Evolutionary conservation across 2,888 invertebrate species (phyloP).

Genomic region (Hirtodrosophila cameraria): DNA sequence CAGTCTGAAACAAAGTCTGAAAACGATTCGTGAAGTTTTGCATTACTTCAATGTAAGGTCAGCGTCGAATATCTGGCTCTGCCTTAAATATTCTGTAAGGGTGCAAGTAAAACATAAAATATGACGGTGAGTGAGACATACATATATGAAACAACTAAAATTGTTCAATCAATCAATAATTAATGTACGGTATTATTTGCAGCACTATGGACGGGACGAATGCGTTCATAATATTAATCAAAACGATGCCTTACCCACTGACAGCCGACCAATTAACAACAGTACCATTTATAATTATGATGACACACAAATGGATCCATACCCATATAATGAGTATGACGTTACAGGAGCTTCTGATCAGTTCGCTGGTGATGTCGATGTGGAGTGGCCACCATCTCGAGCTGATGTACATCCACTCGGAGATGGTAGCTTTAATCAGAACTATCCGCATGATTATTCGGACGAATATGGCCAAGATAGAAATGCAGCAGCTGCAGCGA

Average conservation of each 20-base stretch:
- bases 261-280: slow-evolving; percentile 88
- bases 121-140: slow-evolving; percentile 49
- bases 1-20: slow-evolving; percentile 10
- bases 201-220: slow-evolving; percentile 81
- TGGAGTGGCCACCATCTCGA: slow-evolving; percentile 16
- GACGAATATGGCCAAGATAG: slow-evolving; percentile 23
- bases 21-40: slow-evolving; percentile 1
- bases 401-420: slow-evolving; percentile 4
- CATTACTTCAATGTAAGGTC: slow-evolving; percentile 20
- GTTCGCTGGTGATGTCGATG: slow-evolving; percentile 3
- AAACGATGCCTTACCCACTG: slow-evolving; percentile 90
- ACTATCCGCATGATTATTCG: slow-evolving; percentile 33
- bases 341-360: slow-evolving; percentile 2
- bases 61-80: slow-evolving; percentile 5
- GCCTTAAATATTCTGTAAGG: slow-evolving; percentile 2
- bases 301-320: slow-evolving; percentile 29
- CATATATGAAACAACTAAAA: background rate
- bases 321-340: slow-evolving; percentile 32
- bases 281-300: slow-evolving; percentile 64
- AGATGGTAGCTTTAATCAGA: slow-evolving; percentile 28
- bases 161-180: background rate
- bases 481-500: slow-evolving; percentile 1
- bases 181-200: slow-evolving; percentile 19
- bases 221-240: slow-evolving; percentile 82
- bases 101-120: slow-evolving; percentile 27